Conservation (phyloP, 2,888 invertebrate genomes). For the Eledone cirrhosa region DNA sequence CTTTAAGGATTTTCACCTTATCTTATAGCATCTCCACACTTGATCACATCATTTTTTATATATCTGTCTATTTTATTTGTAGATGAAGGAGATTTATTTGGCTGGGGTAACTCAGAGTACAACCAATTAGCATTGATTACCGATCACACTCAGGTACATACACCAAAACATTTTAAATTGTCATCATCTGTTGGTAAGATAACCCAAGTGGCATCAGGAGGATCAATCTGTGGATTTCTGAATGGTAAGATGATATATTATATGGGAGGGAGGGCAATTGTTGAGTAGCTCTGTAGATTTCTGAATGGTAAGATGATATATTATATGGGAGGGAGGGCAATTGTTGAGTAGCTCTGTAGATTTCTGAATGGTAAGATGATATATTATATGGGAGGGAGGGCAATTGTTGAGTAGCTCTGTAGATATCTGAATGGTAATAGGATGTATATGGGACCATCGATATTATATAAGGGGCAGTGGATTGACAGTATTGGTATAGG, state of each 20-base stretch:
- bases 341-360: too few species aligned
- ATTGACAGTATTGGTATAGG: too few species aligned
- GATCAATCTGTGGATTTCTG: conserved; percentile 84
- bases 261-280: too few species aligned
- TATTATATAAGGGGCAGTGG: neutral
- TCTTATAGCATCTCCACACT: too few species aligned
- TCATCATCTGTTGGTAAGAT: conserved; percentile 74
- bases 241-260: conserved; percentile 74
- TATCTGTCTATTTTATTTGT: conserved; percentile 31
- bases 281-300: conserved; percentile 83
- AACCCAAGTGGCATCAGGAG: conserved; percentile 83
- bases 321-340: neutral
- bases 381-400: neutral
- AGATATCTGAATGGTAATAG: conserved; percentile 79
- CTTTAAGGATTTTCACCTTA: too few species aligned
- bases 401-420: too few species aligned
- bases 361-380: conserved; percentile 77
- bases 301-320: conserved; percentile 76
- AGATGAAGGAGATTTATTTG: conserved; percentile 91
- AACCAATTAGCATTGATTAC: conserved; percentile 76
- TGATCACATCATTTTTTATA: too few species aligned
- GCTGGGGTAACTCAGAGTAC: conserved; percentile 97
- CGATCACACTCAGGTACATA: conserved; percentile 74
- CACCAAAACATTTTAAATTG: conserved; percentile 75
- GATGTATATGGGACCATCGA: too few species aligned